Evolutionary conservation across 2,113 vertebrate species (phyloP).

Genomic region (Hydrolagus affinis): DNA sequence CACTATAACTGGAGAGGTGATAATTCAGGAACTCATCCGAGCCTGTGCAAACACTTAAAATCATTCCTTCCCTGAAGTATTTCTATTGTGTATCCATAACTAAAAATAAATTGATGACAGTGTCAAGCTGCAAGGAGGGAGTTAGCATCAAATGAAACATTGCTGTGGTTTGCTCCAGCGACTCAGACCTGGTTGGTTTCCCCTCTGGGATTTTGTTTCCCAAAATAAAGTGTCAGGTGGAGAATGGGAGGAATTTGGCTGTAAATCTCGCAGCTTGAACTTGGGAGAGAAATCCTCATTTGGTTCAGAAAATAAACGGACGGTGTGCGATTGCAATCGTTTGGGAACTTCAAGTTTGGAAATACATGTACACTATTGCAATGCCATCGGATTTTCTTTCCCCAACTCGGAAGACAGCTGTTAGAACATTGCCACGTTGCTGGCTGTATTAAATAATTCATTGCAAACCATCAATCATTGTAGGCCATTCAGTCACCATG

Average conservation of each 20-base stretch:
- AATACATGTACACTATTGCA: too few species aligned
- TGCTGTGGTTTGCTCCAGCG: not conserved
- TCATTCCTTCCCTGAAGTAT: not conserved
- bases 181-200: too few species aligned
- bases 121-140: too few species aligned
- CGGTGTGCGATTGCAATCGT: too few species aligned
- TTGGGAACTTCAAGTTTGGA: too few species aligned
- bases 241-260: not conserved
- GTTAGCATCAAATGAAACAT: too few species aligned
- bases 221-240: not conserved
- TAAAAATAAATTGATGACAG: not conserved
- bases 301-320: too few species aligned
- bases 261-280: not conserved
- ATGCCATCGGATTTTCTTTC: too few species aligned
- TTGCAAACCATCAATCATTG: not conserved
- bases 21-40: not conserved
- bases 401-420: too few species aligned
- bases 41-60: not conserved
- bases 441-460: constrained; percentile 4
- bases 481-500: not conserved
- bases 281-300: too few species aligned
- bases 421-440: not conserved
- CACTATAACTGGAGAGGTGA: not conserved
- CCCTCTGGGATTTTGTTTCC: not conserved
- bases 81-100: not conserved